Base-by-base conservation (phyloP, 2,797 vertebrate species). In the Menidia menidia region DNA sequence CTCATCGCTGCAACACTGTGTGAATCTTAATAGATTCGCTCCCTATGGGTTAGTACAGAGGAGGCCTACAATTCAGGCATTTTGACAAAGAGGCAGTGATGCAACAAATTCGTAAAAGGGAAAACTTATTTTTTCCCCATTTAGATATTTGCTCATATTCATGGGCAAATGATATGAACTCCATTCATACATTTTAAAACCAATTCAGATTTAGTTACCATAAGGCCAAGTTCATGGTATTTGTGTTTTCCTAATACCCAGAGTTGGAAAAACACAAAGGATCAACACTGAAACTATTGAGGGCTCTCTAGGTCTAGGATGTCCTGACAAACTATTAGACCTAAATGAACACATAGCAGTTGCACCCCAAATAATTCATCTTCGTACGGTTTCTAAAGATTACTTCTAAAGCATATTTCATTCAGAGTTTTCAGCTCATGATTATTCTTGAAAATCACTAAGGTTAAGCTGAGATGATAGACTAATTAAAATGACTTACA, bases 11-110 rank as follows among this genome's bases (percentile, higher is more conserved):
- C 72, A 71, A 82, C 88, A 64, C 91, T 69, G 75, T 63, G 72
- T 81, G 90, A 88, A 93, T 92, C 77, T 90, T 91, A 92, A 94
- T 87, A 87, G 84, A 84, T 85, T 59, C 76, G 71, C 71, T 82
- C 83, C 83, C 82, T 77, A 84, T 78, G 82, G 67, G 78, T 73
- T 71, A 84, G 66, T 73, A 74, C 60, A 74, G 77, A 72, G 48
- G 50, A 61, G 60, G 77, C 68, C 67, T 86, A 85, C 88, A 39
- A 75, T 87, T 88, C 77, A 83, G 75, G 82, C 81, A 86, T 84
- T 79, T 77, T 61, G 51, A 87, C 86, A 87, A 85, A 88, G 78
- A 75, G 73, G 73, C 80, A 87, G 71, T 81, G 80, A 83, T 84
- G 85, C 83, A 91, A 92, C 72, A 90, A 88, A 88, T 72, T 85